Evolutionary conservation across 2,888 invertebrate species (phyloP), one percentile per base, ranked within the genome.

Genomic region (Pherbina coryleti): DNA sequence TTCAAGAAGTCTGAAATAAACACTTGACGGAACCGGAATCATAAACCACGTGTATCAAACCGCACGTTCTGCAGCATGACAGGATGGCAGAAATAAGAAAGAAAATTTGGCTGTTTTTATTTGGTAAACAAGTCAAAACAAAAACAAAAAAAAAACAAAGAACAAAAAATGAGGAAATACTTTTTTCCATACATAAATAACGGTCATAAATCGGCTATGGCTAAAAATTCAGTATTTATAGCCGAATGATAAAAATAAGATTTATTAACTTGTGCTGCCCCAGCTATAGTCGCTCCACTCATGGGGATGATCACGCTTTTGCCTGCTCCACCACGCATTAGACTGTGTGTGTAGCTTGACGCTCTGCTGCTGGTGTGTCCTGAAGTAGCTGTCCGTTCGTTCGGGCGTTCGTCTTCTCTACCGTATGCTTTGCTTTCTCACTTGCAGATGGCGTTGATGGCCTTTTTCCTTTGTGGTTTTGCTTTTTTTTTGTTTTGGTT

Each of bases 151-250:
- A 49, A 60, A 28, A 25, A 44, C n/a, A 34, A 14, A 8, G 22
- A 66, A 72, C 66, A 72, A 73, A 70, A 44, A 53, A 44, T 53
- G 69, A 55, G 55, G 66, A 70, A 75, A 75, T 49, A 75, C 70
- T 75, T 79, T 79, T 81, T 85, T 87, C 85, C 86, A 86, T 85
- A 88, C 88, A 89, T 89, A 89, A 89, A 89, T 89, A 89, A 89
- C 89, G 88, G 88, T 87, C 89, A 89, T 89, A 89, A 89, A 89
- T 89, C 87, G 89, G 87, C 87, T 88, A 88, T 87, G 89, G 89
- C 88, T 89, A 89, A 89, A 89, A 89, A 88, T 89, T 88, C 89
- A 88, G 88, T 89, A 89, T 89, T 89, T 89, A 89, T 89, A 88
- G 89, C 88, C 88, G 82, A 88, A 89, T 89, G 89, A 89, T 89